Evolutionary conservation across 2,113 vertebrate genomes (phyloP), one percentile per base, ranked within the genome.

Genomic region (Indri indri): DNA sequence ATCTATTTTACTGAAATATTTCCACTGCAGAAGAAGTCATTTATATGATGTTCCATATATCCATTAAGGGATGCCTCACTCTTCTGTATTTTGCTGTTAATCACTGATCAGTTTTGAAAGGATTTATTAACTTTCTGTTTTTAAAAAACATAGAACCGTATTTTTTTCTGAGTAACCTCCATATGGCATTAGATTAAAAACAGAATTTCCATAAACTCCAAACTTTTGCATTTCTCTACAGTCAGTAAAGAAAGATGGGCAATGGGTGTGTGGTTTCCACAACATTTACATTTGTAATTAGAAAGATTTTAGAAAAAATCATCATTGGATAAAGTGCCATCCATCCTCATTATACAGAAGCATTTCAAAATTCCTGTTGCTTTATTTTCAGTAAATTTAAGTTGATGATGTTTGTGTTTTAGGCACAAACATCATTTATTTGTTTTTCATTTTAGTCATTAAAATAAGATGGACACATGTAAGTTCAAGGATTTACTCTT

Each of bases 171-270:
- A 50, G 12, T 27, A 85, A 77, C 84, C 25, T 86, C 8, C 9
- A 83, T 25, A 57, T 85, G 45, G 4, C 10, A 84, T 87, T 93
- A 94, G 40, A 85, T 95, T 32, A 92, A 90, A 97, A 94, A 9
- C 32, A 65, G 27, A 95, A 84, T 93, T 92, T 94, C 32, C 68
- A 30, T 88, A 77, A 90, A 92, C 40, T 76, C 25, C 23, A 91
- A 96, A 89, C 2, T 25, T 84, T 71, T 90, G 83, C 34, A 89
- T 63, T 95, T 59, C 23, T 54, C 91, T 34, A 59, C 23, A 88
- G n/a, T 90, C 80, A 88, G 27, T 80, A 92, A 92, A 96, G 59
- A 83, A 93, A 92, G 2, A 59, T 50, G 18, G 13, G 30, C 34
- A 85, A 3, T 30, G 23, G 22, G 18, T 79, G n/a, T 73, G 23